These are phyloP conservation scores for Pammene fasciana DNA, from an alignment of 2,888 invertebrate genomes.

Conservation along the genomic window DNA sequence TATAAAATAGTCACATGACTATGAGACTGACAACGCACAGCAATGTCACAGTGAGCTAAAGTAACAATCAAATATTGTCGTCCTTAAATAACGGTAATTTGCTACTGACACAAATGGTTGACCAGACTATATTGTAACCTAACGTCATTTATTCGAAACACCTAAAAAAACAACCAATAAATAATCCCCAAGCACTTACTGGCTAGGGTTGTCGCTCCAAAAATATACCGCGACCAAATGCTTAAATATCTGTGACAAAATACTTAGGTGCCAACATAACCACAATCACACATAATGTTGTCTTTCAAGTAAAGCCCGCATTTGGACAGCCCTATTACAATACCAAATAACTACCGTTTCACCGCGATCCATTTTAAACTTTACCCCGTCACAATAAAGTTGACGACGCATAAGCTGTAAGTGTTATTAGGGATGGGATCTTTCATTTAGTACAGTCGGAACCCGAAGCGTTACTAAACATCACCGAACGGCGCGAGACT, in stretches of 20 bases:
- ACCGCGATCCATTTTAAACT: not conserved
- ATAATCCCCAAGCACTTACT: conserved; percentile 21
- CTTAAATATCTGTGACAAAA: conserved; percentile 40
- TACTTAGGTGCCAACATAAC: conserved; percentile 41
- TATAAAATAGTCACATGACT: too few relatives aligned
- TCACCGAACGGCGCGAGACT: conserved; percentile 38
- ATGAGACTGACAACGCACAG: too few relatives aligned
- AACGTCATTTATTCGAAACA: conserved; percentile 1
- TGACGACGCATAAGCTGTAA: not conserved
- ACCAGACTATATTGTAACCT: not conserved
- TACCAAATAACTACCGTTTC: not conserved
- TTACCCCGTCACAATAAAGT: not conserved
- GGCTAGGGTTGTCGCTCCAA: conserved; percentile 23
- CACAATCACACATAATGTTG: conserved; percentile 41
- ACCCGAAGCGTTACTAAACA: conserved; percentile 40
- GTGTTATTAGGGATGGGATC: conserved; percentile 14
- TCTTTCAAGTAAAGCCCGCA: conserved; percentile 40
- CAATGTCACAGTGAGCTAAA: too few relatives aligned
- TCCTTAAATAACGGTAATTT: too few relatives aligned
- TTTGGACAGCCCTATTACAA: conserved; percentile 9
- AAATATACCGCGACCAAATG: conserved; percentile 32
- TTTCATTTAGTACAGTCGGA: conserved; percentile 42
- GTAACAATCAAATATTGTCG: too few relatives aligned
- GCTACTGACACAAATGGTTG: not conserved
- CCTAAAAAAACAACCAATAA: conserved; percentile 17